Evolutionary conservation across 2,113 vertebrate species (phyloP).

Genomic region (Hydrolagus affinis): DNA sequence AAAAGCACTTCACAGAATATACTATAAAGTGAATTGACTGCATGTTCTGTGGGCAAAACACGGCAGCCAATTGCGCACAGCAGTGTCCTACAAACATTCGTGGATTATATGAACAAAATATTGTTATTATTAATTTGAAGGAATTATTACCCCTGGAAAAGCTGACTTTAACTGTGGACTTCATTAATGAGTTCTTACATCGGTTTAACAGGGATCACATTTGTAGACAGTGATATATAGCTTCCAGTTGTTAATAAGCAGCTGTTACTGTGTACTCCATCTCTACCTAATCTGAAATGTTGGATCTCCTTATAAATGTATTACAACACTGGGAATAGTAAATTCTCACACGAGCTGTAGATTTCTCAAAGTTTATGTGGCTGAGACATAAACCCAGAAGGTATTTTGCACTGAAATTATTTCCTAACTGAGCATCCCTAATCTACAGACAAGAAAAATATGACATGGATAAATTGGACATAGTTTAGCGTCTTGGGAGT

Average conservation of each 20-base stretch:
- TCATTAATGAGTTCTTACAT: background rate
- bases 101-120: too few relatives aligned
- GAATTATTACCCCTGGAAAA: too few relatives aligned
- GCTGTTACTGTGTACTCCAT: background rate
- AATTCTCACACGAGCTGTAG: too few relatives aligned
- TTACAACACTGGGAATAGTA: background rate
- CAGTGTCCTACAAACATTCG: too few relatives aligned
- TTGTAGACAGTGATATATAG: background rate
- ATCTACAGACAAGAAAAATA: background rate
- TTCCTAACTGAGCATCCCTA: background rate
- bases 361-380: too few relatives aligned
- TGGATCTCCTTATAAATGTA: too few relatives aligned
- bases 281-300: background rate
- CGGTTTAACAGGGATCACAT: background rate
- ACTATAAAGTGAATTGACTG: too few relatives aligned
- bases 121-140: too few relatives aligned
- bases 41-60: too few relatives aligned
- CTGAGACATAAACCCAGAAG: background rate
- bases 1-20: too few relatives aligned
- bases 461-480: background rate
- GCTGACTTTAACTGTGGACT: too few relatives aligned
- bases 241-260: background rate
- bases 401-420: background rate
- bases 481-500: background rate
- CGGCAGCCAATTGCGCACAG: too few relatives aligned